These are phyloP conservation scores for Pachypanchax playfairii DNA, from an alignment of 2,113 vertebrate species.

Conservation along the genomic window DNA sequence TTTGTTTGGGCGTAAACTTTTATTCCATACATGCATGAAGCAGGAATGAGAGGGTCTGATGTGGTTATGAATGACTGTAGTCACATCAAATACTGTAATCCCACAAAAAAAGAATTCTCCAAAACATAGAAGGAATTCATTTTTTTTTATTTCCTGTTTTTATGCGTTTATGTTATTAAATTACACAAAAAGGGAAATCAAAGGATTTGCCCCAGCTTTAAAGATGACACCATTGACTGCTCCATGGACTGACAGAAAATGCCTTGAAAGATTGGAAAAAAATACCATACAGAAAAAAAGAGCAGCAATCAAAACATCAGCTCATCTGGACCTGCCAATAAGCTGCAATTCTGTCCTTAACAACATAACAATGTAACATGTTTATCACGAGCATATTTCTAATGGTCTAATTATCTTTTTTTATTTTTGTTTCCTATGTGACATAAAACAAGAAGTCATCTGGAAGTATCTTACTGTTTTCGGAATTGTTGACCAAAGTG, in stretches of 20 bases:
- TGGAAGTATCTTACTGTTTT: conserved; percentile 43
- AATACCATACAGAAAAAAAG: not conserved
- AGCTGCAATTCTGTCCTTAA: not conserved
- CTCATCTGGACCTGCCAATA: not conserved
- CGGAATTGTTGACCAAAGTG: conserved; percentile 25
- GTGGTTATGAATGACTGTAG: no score
- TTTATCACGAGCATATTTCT: not conserved
- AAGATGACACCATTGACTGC: conserved; percentile 1
- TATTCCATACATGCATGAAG: not conserved
- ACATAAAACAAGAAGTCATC: not conserved
- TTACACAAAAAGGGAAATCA: conserved; percentile 1
- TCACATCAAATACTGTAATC: no score
- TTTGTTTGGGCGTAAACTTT: conserved; percentile 11
- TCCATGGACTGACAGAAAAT: not conserved
- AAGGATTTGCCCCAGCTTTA: not conserved
- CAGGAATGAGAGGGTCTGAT: not conserved
- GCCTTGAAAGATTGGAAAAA: not conserved
- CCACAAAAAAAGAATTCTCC: not conserved
- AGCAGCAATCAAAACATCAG: conserved; percentile 4
- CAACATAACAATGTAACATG: not conserved
- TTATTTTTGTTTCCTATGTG: conserved; percentile 4
- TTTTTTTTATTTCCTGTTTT: not conserved
- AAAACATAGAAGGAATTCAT: not conserved
- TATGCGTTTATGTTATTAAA: not conserved
- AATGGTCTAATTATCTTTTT: conserved; percentile 1